Conservation (phyloP, 2,797 vertebrate genomes). For the Oreochromis grahami region DNA sequence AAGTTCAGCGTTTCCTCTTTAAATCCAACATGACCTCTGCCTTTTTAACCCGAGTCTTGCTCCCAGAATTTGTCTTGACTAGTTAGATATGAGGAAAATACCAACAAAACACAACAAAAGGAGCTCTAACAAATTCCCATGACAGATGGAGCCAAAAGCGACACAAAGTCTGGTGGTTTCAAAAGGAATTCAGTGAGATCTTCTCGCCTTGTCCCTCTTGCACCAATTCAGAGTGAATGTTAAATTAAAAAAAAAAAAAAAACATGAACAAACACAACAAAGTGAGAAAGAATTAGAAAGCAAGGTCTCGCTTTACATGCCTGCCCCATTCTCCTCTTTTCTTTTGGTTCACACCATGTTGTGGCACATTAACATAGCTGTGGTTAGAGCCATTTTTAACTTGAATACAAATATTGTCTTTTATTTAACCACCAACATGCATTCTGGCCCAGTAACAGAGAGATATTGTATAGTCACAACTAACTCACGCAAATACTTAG, state of each 20-base stretch:
- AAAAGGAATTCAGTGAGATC: slow-evolving; percentile 32
- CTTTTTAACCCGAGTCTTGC: neutral
- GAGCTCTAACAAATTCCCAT: slow-evolving; percentile 34
- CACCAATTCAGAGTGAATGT: slow-evolving; percentile 15
- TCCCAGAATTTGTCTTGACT: slow-evolving; percentile 1
- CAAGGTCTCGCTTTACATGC: neutral
- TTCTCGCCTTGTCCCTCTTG: neutral
- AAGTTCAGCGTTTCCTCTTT: neutral
- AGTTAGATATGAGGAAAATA: slow-evolving; percentile 16
- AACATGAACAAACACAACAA: slow-evolving; percentile 31
- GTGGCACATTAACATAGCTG: slow-evolving; percentile 33
- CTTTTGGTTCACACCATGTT: slow-evolving; percentile 1
- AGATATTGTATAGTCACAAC: neutral
- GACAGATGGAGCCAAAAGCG: slow-evolving; percentile 28
- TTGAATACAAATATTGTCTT: slow-evolving; percentile 11
- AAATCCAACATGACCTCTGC: neutral
- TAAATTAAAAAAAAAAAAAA: neutral
- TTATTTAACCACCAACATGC: neutral
- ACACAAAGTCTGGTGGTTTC: slow-evolving; percentile 63
- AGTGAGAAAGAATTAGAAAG: slow-evolving; percentile 25
- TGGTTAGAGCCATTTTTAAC: slow-evolving; percentile 17
- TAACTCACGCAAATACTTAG: neutral
- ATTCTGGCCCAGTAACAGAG: neutral
- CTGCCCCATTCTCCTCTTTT: neutral
- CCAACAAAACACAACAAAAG: slow-evolving; percentile 42